These are phyloP conservation scores for Nomada ferruginata DNA, from an alignment of 2,888 invertebrate genomes.

Conservation along the genomic window DNA sequence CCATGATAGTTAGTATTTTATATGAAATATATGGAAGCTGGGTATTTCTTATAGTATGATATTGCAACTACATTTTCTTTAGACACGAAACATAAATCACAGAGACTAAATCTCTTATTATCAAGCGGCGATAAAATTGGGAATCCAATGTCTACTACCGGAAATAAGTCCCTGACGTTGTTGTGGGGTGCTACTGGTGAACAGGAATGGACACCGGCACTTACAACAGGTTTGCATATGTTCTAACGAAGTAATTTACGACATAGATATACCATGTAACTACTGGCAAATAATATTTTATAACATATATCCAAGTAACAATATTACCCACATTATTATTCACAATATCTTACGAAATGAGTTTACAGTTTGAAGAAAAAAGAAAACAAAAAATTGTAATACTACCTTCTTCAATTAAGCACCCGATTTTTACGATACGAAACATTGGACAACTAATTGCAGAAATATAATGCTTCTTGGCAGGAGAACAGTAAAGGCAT, in stretches of 20 bases:
- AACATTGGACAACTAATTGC: conserved; percentile 20
- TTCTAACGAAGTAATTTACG: conserved; percentile 32
- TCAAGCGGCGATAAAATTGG: conserved; percentile 80
- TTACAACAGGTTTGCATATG: conserved; percentile 92
- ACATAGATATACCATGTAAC: conserved; percentile 35
- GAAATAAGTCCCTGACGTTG: conserved; percentile 87
- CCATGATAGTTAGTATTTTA: conserved; percentile 85
- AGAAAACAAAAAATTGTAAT: conserved; percentile 29
- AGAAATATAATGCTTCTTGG: conserved; percentile 61
- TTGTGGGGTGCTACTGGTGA: conserved; percentile 98
- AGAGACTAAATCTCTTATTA: conserved; percentile 71
- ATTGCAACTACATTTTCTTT: conserved; percentile 24
- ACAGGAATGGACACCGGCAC: conserved; percentile 98
- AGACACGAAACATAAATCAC: conserved; percentile 77
- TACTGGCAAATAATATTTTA: conserved; percentile 48
- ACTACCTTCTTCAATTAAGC: conserved; percentile 9
- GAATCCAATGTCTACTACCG: conserved; percentile 68
- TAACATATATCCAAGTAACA: conserved; percentile 50
- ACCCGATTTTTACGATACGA: conserved; percentile 4
- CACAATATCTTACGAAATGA: conserved; percentile 38
- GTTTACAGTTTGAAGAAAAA: conserved; percentile 62
- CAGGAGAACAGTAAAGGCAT: conserved; percentile 11
- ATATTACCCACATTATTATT: conserved; percentile 43
- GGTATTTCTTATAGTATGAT: not conserved
- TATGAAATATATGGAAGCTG: not conserved